Base-by-base conservation (phyloP, 2,113 vertebrate genomes). In the Gymnogyps californianus region DNA sequence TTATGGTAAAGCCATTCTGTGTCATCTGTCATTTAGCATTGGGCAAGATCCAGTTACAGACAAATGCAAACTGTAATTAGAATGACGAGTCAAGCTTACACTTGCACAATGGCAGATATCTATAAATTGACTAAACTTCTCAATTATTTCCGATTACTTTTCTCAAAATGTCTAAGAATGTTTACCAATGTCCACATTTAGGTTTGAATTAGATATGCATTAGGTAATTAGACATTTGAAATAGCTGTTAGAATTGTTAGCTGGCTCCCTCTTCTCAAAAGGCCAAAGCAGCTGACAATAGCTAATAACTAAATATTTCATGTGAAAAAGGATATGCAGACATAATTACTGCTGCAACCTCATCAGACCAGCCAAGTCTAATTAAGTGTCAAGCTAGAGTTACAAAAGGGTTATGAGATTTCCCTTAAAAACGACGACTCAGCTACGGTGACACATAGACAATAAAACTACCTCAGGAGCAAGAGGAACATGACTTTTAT, bases 291-390 rank as follows among this genome's bases (percentile, higher is more conserved):
- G 85, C 52, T 96, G 86, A 75, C 94, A 92, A 69, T 70, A n/a
- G 64, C 76, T 95, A 97, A 94, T 95, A 93, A 90, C 76, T 70
- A 83, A 76, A 83, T 83, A 96, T 95, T 87, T 92, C 83, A 89
- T 36, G 22, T 32, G 59, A 84, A 89, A 90, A 90, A 83, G 59
- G 22, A 71, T 81, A 87, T 69, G 67, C 44, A 75, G 90, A 89
- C 40, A 83, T 90, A 95, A 93, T 95, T 95, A 84, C 47, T 65
- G 69, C 65, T 83, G 91, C 74, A 93, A 72, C 66, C 93, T 95
- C 93, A 96, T 93, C 87, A 94, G 36, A 87, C 36, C 34, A 95
- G 74, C 66, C 49, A 87, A 89, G 77, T 84, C 81, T 93, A 91
- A 96, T 92, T 97, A 94, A 93, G 72, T 79, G 83, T 87, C 81